Evolutionary conservation across 1,140 invertebrate species (phyloP), one percentile per base, ranked within the genome.

Genomic region (Heliconius himera): DNA sequence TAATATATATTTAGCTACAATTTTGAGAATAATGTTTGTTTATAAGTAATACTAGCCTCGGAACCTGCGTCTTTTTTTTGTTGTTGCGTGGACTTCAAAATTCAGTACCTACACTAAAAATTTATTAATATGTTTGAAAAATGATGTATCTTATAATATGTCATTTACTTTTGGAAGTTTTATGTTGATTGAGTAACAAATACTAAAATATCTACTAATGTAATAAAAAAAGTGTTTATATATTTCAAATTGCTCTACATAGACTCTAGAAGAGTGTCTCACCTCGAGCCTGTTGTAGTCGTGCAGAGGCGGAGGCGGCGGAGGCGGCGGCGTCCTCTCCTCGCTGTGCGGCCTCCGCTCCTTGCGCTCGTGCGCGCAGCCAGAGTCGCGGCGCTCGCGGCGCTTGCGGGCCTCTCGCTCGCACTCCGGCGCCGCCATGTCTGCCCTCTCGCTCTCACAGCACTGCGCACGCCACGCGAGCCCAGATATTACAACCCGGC

Each of bases 291-390:
- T 83, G 77, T 94, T 94, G 79, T 88, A 86, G 82, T 93, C 91
- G 81, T 93, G 90, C 74, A 94, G 87, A 46, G 91, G 88, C 66
- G 92, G 90, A 22, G 93, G 88, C 13, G 91, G 88, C 66, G 90
- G 90, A 73, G 93, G 89, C 22, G 91, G 88, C 11, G 88, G 88
- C 56, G 87, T 80, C 18, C 92, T 88, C 81, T 94, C 97, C 88
- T 97, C 97, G 82, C 97, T 97, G 91, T 96, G 97, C 74, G 96
- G 97, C 93, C 97, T 96, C 84, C 97, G 96, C 70, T 97, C 95
- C 90, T 97, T 98, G 76, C 97, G 95, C 88, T 98, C 97, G 95
- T 94, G 92, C 38, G 92, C 85, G 85, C 91, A 91, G n/a, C 93
- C 96, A 41, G 96, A 96, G 90, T 97, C 97, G 74, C 97, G 96